These are phyloP conservation scores for Zygogramma bicolorata DNA, from an alignment of 2,888 invertebrate genomes.

Conservation along the genomic window DNA sequence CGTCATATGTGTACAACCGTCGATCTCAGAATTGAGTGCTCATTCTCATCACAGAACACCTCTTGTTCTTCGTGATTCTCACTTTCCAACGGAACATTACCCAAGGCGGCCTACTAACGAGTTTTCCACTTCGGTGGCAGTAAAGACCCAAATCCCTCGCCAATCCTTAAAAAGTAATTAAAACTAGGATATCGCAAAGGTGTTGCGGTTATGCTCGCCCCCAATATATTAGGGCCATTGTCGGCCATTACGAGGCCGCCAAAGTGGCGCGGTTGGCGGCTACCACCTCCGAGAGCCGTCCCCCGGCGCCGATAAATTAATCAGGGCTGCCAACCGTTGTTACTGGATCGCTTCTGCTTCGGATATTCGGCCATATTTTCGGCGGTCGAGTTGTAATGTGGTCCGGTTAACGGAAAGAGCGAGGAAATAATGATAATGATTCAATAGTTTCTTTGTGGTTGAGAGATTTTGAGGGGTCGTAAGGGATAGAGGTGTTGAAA, in stretches of 20 bases:
- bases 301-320: slow-evolving; percentile 66
- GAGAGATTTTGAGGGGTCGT: neutral
- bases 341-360: slow-evolving; percentile 6
- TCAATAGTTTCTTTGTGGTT: neutral
- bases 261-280: slow-evolving; percentile 56
- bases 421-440: neutral
- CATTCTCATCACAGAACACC: neutral
- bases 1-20: too few species aligned
- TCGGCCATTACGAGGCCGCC: slow-evolving; percentile 40
- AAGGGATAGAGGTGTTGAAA: too few species aligned
- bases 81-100: neutral
- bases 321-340: slow-evolving; percentile 61
- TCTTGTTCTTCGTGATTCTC: too few species aligned
- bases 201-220: slow-evolving; percentile 12
- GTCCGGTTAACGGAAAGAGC: neutral
- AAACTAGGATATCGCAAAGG: slow-evolving; percentile 34
- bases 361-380: slow-evolving; percentile 5
- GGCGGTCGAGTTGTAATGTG: neutral
- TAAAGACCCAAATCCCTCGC: slow-evolving; percentile 31
- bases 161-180: slow-evolving; percentile 54
- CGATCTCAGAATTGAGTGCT: neutral
- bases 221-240: slow-evolving; percentile 36
- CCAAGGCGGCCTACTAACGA: neutral
- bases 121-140: neutral
- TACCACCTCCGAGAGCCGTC: slow-evolving; percentile 53